Percentiles rank a stretch among this genome's conserved stretches.
These are phyloP conservation scores for Scaptomyza graminum DNA, from an alignment of 1,140 invertebrate species.

Conservation along the genomic window DNA sequence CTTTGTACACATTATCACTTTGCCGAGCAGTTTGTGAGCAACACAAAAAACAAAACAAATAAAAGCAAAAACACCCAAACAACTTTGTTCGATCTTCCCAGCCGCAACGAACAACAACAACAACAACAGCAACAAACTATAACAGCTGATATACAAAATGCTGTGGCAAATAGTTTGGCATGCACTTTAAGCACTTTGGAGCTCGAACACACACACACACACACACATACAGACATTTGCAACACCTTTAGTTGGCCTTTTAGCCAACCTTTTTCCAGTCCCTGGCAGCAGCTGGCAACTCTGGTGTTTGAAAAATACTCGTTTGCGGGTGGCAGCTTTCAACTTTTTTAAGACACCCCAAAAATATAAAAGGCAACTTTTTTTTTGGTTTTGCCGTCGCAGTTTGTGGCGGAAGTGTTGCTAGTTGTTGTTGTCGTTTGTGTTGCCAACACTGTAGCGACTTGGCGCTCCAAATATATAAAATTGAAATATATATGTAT, in stretches of 20 bases:
- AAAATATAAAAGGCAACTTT: constrained; percentile 26
- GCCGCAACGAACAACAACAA: constrained; percentile 29
- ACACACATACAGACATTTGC: constrained; percentile 66
- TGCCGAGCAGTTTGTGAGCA: constrained; percentile 37
- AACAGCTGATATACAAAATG: constrained; percentile 45
- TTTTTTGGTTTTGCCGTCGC: constrained; percentile 20
- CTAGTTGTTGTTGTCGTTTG: constrained; percentile 21
- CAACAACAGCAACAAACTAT: not conserved
- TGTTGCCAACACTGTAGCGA: constrained; percentile 24
- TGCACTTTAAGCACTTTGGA: constrained; percentile 73
- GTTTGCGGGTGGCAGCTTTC: constrained; percentile 40
- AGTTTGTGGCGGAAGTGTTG: constrained; percentile 42
- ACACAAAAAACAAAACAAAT: constrained; percentile 26
- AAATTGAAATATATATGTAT: constrained; percentile 75
- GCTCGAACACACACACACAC: constrained; percentile 49
- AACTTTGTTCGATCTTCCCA: constrained; percentile 73
- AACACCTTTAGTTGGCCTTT: constrained; percentile 76
- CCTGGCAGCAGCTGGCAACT: constrained; percentile 44
- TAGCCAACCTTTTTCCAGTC: constrained; percentile 21
- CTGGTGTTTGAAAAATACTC: constrained; percentile 34
- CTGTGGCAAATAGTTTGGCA: constrained; percentile 66
- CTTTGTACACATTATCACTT: constrained; percentile 77
- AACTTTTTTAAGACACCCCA: constrained; percentile 36
- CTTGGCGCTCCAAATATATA: constrained; percentile 64
- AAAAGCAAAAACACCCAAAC: not conserved